Evolutionary conservation across 2,797 vertebrate genomes (phyloP), one percentile per base, ranked within the genome.

Genomic region (Gymnoscopelus braueri): DNA sequence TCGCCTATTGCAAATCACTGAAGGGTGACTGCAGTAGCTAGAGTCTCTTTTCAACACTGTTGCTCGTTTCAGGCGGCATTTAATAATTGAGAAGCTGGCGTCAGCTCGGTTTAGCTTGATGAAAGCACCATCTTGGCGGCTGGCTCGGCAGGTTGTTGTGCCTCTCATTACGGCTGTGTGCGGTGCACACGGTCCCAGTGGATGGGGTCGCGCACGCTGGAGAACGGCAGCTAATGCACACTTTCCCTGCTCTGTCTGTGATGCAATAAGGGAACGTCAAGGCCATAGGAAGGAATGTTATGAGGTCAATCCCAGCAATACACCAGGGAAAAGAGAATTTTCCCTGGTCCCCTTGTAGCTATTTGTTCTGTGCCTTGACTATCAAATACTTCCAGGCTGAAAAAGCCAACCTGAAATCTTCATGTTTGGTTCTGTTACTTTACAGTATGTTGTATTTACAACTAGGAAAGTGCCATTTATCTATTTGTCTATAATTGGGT

Each of bases 81-180:
- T 85, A 92, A 92, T 92, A 90, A 91, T 91, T 85, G 71, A 93
- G 70, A 65, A 82, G 83, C 69, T 75, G 70, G 66, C 44, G 9
- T 86, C 84, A 71, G 87, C 79, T 75, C 59, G 72, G 72, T 82
- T 91, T 87, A 82, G 80, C 79, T 81, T 91, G 87, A 91, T 91
- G 84, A 89, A 88, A 89, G 83, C 77, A 73, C 58, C 77, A 79
- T 80, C 71, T 80, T 72, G 78, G 85, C 81, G 79, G 85, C 80
- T 75, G 5, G 63, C 78, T 44, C 6, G 5, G 29, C 66, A 72
- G 76, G 67, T 77, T 70, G 74, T 83, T 75, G 51, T 78, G 79
- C 67, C 84, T 91, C 90, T 90, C 75, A 87, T 89, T 90, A 87
- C 3, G 66, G 69, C 65, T 68, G 54, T 58, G 71, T 78, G 65